A percentile compares a stretch with the other conserved stretches of the same genome.
These are phyloP conservation scores for Lepidurus couesii DNA, from an alignment of 1,140 invertebrate genomes.

Conservation along the genomic window DNA sequence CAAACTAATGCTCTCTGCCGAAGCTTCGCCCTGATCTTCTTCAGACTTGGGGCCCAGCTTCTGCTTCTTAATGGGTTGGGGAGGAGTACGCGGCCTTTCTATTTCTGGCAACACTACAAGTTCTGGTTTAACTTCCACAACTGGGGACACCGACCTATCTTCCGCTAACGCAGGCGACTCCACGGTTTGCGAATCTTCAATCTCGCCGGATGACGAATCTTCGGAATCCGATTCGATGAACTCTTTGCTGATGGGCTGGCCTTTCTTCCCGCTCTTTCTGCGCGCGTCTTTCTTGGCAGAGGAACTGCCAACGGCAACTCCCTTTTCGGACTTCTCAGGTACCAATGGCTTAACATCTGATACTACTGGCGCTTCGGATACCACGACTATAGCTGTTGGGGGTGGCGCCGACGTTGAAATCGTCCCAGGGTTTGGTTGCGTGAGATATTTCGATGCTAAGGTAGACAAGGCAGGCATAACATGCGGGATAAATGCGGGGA, in stretches of 20 bases:
- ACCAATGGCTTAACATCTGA: neutral
- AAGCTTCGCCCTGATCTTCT: neutral
- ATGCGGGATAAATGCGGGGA: conserved; percentile 24
- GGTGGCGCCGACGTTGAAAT: neutral
- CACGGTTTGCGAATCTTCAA: neutral
- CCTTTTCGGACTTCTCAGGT: neutral
- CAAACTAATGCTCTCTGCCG: conserved; percentile 40
- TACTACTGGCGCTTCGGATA: neutral
- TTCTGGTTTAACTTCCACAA: neutral
- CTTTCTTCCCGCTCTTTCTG: conserved; percentile 40
- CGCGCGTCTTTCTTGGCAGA: conserved; percentile 31
- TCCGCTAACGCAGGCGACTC: neutral
- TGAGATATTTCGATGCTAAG: conserved; percentile 34
- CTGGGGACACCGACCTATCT: neutral
- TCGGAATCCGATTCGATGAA: conserved; percentile 29
- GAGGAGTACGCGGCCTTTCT: neutral
- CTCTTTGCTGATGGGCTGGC: conserved; percentile 26
- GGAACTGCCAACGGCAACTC: neutral
- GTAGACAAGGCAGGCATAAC: conserved; percentile 24
- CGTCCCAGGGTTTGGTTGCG: neutral
- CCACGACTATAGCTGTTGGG: neutral
- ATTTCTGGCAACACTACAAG: neutral
- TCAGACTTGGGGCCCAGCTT: neutral
- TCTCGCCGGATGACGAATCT: neutral
- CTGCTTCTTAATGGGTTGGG: neutral